Evolutionary conservation across 2,797 vertebrate species (phyloP).

Genomic region (Echeneis naucrates): DNA sequence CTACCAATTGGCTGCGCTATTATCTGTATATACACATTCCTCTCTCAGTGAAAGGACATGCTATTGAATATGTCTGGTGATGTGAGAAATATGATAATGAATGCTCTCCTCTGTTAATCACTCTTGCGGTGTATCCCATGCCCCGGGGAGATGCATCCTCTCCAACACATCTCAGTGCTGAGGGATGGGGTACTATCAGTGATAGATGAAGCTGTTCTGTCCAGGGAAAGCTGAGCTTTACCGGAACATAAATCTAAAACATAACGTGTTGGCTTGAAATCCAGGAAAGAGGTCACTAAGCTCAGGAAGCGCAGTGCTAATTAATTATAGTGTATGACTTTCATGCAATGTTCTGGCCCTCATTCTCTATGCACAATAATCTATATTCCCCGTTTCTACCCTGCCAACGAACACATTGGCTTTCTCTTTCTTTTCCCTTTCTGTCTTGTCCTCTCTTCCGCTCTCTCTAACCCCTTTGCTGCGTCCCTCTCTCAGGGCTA

Average conservation of each 20-base stretch:
- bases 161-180: conserved; percentile 36
- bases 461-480: neutral
- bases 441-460: conserved; percentile 12
- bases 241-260: conserved; percentile 73
- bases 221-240: conserved; percentile 60
- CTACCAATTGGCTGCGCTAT: conserved; percentile 50
- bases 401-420: conserved; percentile 19
- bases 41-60: conserved; percentile 66
- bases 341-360: conserved; percentile 30
- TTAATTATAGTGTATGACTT: conserved; percentile 71
- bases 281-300: conserved; percentile 68
- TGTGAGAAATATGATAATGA: conserved; percentile 85
- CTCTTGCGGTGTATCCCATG: conserved; percentile 58
- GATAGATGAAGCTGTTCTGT: conserved; percentile 73
- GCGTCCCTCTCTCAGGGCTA: conserved; percentile 88
- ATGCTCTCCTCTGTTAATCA: conserved; percentile 82
- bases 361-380: conserved; percentile 54
- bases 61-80: conserved; percentile 83
- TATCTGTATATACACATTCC: conserved; percentile 76
- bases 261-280: conserved; percentile 64
- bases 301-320: conserved; percentile 67
- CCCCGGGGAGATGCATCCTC: conserved; percentile 67
- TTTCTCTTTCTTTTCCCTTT: conserved; percentile 11
- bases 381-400: conserved; percentile 41
- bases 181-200: conserved; percentile 67